Evolutionary conservation across 2,888 invertebrate species (phyloP).

Genomic region (Sinopyrophorus schimmeli): DNA sequence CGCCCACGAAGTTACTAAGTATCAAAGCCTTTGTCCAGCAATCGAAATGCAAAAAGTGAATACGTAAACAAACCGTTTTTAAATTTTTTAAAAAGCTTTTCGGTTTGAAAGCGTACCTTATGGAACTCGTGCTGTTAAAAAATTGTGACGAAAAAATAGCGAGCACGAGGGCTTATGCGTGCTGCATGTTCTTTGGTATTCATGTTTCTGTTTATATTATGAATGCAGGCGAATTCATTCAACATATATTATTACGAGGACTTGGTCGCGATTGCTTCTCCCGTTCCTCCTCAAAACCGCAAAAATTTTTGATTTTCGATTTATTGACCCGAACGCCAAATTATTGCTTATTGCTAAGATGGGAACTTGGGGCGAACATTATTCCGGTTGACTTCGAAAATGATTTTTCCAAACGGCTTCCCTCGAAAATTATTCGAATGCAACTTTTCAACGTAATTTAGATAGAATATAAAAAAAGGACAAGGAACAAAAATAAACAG

Average conservation of each 20-base stretch:
- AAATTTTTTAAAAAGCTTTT: constrained; percentile 19
- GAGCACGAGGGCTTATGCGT: constrained; percentile 39
- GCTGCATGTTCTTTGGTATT: constrained; percentile 39
- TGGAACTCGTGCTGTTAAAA: constrained; percentile 29
- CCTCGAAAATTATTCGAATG: no score
- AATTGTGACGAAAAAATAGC: constrained; percentile 31
- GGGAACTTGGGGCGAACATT: no score
- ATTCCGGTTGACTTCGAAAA: no score
- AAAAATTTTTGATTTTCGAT: no score
- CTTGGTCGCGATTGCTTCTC: no score
- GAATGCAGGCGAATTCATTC: constrained; percentile 39
- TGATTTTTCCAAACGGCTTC: no score
- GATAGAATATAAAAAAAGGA: no score
- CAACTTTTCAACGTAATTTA: no score
- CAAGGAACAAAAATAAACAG: no score
- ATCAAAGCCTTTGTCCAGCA: constrained; percentile 18
- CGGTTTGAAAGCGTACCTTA: constrained; percentile 22
- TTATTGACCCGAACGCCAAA: no score
- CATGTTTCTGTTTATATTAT: constrained; percentile 39
- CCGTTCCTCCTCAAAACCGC: no score
- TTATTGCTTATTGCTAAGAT: no score
- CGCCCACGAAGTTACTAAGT: constrained; percentile 24
- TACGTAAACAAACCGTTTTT: constrained; percentile 15
- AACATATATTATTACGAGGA: constrained; percentile 41
- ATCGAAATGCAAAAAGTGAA: constrained; percentile 15